Conservation (phyloP, 2,888 invertebrate genomes). For the Tetheella fluctuosa region DNA sequence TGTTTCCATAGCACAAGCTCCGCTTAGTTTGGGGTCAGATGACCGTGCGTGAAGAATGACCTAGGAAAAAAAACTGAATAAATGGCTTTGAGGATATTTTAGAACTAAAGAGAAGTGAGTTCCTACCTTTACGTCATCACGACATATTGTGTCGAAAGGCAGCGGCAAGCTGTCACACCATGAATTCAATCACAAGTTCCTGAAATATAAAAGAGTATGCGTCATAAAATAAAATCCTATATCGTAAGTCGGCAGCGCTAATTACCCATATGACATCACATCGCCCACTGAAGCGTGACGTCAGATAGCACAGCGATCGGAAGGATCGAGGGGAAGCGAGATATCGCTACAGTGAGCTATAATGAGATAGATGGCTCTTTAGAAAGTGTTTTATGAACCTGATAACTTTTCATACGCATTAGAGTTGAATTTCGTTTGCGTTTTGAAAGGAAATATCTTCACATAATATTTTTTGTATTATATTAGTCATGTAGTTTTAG, state of each 20-base stretch:
- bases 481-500: too few relatives aligned
- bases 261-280: slow-evolving; percentile 36
- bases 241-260: slow-evolving; percentile 21
- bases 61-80: too few relatives aligned
- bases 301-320: slow-evolving; percentile 35
- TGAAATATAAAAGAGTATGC: background rate
- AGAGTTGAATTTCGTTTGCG: background rate
- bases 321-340: slow-evolving; percentile 14
- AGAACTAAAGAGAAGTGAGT: too few relatives aligned
- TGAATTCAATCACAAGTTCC: background rate
- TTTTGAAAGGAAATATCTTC: too few relatives aligned
- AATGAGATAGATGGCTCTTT: background rate
- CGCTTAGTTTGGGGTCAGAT: too few relatives aligned
- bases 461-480: too few relatives aligned
- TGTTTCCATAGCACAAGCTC: too few relatives aligned
- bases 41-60: too few relatives aligned
- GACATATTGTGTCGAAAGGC: background rate
- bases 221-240: background rate
- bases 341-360: background rate
- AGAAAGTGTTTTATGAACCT: background rate
- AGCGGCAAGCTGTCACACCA: background rate
- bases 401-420: background rate
- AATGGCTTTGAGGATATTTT: too few relatives aligned
- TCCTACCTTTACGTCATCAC: background rate
- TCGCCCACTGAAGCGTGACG: slow-evolving; percentile 34